Base-by-base conservation (phyloP, 2,113 vertebrate genomes). In the Macrotus californicus region DNA sequence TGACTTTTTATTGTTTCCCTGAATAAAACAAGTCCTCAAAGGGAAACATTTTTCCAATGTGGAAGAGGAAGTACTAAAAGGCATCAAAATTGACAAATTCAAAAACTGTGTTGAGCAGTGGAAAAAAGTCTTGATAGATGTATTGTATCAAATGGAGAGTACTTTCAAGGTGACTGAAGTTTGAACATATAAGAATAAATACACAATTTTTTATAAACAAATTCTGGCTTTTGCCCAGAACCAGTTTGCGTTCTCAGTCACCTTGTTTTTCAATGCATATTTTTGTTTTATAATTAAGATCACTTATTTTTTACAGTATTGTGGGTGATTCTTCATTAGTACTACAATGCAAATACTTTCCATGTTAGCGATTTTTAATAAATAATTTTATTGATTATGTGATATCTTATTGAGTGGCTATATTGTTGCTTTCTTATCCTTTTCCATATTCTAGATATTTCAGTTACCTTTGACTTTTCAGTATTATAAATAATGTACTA, bases 251-350 rank as follows among this genome's bases (percentile, higher is more conserved):
- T 87, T 92, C 7, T 52, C 6, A 91, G 29, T 70, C 39, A 88
- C 86, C 39, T 83, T 24, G 39, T 56, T 92, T 96, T 94, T 94
- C 50, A 87, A 24, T 67, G 36, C 14, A 48, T 56, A 59, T 77
- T 96, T 93, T 91, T 87, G 13, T 75, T 87, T 93, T 93, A 73
- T 93, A 87, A 72, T 89, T 90, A 70, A 41, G 67, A 85, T 91
- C 61, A 43, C n/a, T 95, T 91, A 54, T 88, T 83, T 83, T 92
- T 75, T 46, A 73, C 1, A 56, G 11, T 82, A 89, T 87, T 94
- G 11, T 93, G 31, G 4, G 6, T 7, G 0, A 48, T 70, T 94
- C 75, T 59, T 92, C 10, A 39, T 48, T 39, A 85, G 19, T 80
- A 87, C 52, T 84, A 48, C 48, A 94, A 39, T 79, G 34, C 75